These are phyloP conservation scores for Dolomedes plantarius DNA, from an alignment of 2,888 invertebrate species.

Conservation along the genomic window DNA sequence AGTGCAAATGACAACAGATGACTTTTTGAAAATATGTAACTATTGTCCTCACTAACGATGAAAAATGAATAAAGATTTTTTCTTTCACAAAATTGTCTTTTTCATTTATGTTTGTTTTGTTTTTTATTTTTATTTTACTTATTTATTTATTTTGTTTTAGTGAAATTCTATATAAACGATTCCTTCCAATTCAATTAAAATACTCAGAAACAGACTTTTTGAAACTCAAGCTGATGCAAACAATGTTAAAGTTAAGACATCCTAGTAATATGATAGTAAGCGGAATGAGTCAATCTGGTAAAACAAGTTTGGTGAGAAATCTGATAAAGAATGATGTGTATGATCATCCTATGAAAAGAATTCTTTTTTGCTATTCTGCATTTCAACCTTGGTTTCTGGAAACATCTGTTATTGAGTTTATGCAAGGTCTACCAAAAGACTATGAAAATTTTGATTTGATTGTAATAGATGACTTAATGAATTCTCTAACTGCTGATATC, in stretches of 20 bases:
- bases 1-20: too few species aligned
- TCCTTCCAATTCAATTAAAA: too few species aligned
- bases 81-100: too few species aligned
- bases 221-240: too few species aligned
- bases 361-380: conserved; percentile 31
- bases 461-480: conserved; percentile 32
- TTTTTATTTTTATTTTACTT: too few species aligned
- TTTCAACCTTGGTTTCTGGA: conserved; percentile 37
- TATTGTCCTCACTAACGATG: too few species aligned
- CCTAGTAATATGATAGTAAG: conserved; percentile 2
- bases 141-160: too few species aligned
- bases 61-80: too few species aligned
- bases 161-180: too few species aligned
- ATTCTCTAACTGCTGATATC: conserved; percentile 14
- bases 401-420: conserved; percentile 18
- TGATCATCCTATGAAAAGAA: conserved; percentile 5
- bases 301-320: conserved; percentile 22
- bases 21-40: too few species aligned
- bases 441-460: conserved; percentile 10
- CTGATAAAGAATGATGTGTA: conserved; percentile 2
- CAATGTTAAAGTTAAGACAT: conserved; percentile 26
- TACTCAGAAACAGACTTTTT: too few species aligned
- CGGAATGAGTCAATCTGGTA: conserved; percentile 13
- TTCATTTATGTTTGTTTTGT: too few species aligned
- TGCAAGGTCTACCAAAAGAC: conserved; percentile 18